Conservation (phyloP, 2,888 invertebrate species). For the Lathronympha strigana region DNA sequence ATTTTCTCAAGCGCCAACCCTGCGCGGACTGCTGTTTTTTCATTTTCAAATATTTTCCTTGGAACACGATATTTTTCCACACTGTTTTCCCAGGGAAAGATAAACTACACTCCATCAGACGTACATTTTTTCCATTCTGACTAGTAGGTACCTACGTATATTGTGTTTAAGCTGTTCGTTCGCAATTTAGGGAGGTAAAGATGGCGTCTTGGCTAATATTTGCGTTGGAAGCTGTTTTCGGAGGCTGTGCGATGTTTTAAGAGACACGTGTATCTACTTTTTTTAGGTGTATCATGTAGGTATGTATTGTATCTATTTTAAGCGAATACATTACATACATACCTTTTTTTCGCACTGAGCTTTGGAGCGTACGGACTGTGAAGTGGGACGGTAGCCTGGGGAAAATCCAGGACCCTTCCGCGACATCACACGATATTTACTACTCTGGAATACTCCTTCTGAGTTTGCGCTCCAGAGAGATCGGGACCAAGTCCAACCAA, state of each 20-base stretch:
- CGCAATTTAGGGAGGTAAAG: constrained; percentile 48
- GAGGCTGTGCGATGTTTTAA: background rate
- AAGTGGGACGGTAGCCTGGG: too few relatives aligned
- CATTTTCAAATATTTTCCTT: constrained; percentile 84
- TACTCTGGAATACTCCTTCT: too few relatives aligned
- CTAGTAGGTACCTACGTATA: constrained; percentile 38
- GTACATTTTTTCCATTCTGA: constrained; percentile 66
- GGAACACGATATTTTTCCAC: constrained; percentile 81
- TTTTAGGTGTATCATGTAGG: too few relatives aligned
- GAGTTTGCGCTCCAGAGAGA: too few relatives aligned
- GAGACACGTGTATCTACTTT: background rate
- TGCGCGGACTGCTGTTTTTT: constrained; percentile 79
- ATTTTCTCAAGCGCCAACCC: constrained; percentile 58
- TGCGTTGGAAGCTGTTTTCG: constrained; percentile 7
- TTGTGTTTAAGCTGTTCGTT: constrained; percentile 50
- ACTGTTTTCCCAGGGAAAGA: constrained; percentile 82
- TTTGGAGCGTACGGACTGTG: too few relatives aligned
- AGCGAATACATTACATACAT: too few relatives aligned
- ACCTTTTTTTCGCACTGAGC: too few relatives aligned
- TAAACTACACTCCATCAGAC: constrained; percentile 83
- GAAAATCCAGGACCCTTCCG: too few relatives aligned
- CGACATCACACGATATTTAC: too few relatives aligned
- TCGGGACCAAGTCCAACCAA: too few relatives aligned
- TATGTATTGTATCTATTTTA: too few relatives aligned
- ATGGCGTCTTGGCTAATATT: constrained; percentile 22